phyloP scores from a whole-genome alignment of 1,140 invertebrate species.

The Globodera ellingtonae region DNA sequence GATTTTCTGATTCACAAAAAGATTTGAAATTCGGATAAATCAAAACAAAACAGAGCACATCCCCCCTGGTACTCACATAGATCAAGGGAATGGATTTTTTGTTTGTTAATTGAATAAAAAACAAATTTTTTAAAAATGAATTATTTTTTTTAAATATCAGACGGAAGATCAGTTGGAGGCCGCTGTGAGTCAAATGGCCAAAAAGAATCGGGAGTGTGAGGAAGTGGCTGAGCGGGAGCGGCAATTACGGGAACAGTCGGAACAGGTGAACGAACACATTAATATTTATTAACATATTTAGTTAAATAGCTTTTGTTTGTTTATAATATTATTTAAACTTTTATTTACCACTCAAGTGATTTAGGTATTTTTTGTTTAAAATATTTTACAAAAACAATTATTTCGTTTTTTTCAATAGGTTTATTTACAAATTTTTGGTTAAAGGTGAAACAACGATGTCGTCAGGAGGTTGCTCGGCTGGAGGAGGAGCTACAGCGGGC shows the following conservation, averaged over 20 bases:
- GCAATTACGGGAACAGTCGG: slow-evolving; percentile 77
- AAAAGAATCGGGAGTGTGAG: slow-evolving; percentile 74
- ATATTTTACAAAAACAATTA: slow-evolving; percentile 3
- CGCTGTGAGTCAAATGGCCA: slow-evolving; percentile 78
- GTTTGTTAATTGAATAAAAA: slow-evolving; percentile 9
- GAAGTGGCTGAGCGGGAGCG: slow-evolving; percentile 83
- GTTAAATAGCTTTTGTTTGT: background rate
- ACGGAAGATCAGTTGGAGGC: slow-evolving; percentile 79
- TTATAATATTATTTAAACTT: background rate
- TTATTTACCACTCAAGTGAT: background rate
- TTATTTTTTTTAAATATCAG: slow-evolving; percentile 36
- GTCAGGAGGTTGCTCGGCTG: slow-evolving; percentile 77
- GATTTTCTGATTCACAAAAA: no score
- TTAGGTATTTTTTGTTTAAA: no score
- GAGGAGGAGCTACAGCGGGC: slow-evolving; percentile 76
- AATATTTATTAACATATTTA: slow-evolving; percentile 1
- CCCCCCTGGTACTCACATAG: no score
- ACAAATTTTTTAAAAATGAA: background rate
- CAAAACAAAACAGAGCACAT: no score
- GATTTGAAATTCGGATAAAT: no score
- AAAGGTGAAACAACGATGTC: slow-evolving; percentile 79
- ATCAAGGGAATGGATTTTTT: no score
- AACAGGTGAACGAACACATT: slow-evolving; percentile 67
- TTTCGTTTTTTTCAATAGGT: slow-evolving; percentile 59
- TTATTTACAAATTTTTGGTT: background rate